Evolutionary conservation across 2,888 invertebrate genomes (phyloP).

Genomic region (Dryocosmus kuriphilus): DNA sequence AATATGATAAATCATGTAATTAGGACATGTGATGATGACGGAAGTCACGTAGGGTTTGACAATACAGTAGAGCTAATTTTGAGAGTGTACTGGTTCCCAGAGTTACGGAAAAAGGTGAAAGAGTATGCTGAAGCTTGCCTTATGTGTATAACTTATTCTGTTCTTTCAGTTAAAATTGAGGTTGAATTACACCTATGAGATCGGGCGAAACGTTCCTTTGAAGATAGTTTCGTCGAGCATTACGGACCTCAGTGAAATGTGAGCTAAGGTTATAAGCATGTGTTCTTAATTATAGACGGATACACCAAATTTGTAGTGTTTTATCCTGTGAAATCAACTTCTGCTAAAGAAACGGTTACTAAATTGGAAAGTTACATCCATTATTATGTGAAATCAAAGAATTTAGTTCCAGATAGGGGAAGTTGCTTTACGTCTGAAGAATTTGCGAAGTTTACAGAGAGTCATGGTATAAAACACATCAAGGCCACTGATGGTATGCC

Average conservation of each 20-base stretch:
- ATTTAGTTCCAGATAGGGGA: conserved; percentile 40
- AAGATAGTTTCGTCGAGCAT: no score
- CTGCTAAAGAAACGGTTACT: conserved; percentile 35
- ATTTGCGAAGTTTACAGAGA: conserved; percentile 53
- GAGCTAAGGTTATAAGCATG: no score
- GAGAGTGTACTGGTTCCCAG: no score
- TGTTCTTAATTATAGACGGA: no score
- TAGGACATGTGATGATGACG: conserved; percentile 20
- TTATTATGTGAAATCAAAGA: conserved; percentile 43
- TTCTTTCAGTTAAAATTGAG: not conserved
- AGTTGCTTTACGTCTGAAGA: conserved; percentile 42
- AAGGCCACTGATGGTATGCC: conserved; percentile 59
- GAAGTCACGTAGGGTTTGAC: conserved; percentile 27
- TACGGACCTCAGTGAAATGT: no score
- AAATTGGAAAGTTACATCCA: no score
- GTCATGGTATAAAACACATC: conserved; percentile 58
- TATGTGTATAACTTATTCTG: conserved; percentile 36
- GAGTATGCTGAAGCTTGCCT: not conserved
- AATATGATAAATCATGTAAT: conserved; percentile 37
- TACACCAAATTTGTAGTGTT: no score
- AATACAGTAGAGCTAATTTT: conserved; percentile 10
- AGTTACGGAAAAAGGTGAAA: conserved; percentile 6
- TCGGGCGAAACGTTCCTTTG: conserved; percentile 9
- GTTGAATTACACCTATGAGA: not conserved
- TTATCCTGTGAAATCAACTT: conserved; percentile 16